Evolutionary conservation across 2,113 vertebrate species (phyloP).

Genomic region (Hemichromis elongatus): DNA sequence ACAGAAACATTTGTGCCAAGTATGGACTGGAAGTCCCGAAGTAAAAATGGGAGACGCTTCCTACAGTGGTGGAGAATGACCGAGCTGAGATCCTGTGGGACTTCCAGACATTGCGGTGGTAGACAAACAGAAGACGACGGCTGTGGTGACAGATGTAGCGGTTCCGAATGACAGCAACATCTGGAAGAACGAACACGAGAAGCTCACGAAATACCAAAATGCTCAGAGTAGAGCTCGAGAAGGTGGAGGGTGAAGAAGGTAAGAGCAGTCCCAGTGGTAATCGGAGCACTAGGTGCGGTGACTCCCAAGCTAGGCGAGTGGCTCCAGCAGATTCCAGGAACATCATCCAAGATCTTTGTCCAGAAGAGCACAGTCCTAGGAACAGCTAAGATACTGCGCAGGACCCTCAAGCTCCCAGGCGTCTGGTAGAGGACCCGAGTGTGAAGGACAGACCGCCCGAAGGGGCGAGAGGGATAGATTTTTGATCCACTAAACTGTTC

Average conservation of each 20-base stretch:
- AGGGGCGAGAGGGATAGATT: neutral
- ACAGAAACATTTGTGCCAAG: too few relatives aligned
- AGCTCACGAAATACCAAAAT: neutral
- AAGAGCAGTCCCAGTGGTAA: neutral
- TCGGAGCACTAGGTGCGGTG: neutral
- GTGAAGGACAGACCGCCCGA: neutral
- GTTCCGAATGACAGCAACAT: neutral
- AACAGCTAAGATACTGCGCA: neutral
- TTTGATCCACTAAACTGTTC: neutral
- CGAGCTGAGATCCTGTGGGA: neutral
- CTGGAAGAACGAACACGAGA: neutral
- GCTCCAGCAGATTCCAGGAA: neutral
- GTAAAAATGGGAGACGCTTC: neutral
- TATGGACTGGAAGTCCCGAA: too few relatives aligned
- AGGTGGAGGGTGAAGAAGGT: neutral
- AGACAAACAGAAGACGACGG: neutral
- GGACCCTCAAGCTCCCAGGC: neutral
- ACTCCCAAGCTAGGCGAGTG: neutral
- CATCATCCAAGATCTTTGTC: neutral
- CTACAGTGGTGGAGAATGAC: accelerated
- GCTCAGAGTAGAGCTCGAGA: neutral
- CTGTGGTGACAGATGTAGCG: accelerated
- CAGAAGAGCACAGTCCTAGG: neutral
- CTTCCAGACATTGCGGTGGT: neutral
- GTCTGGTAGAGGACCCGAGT: too few relatives aligned